Base-by-base conservation (phyloP, 2,113 vertebrate species). In the Sitta europaea region DNA sequence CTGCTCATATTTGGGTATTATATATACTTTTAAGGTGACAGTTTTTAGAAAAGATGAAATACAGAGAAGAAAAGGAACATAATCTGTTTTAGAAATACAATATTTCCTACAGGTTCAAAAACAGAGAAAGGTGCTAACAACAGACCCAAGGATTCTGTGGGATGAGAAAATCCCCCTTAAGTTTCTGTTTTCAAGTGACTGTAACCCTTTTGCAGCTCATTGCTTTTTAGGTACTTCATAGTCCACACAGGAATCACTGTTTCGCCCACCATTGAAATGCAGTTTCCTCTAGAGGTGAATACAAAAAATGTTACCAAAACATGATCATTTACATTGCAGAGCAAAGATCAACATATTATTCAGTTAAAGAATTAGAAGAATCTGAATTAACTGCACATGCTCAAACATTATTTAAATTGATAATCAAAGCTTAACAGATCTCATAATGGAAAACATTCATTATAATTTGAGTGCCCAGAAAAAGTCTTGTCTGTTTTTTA, bases 101-200 rank as follows among this genome's bases (percentile, higher is more conserved):
- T 66, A 79, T 95, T 95, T 86, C 75, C 48, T 86, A 11, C 28
- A 43, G 72, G 47, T 93, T 88, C 77, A 88, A 87, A 96, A 77
- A 1, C 14, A 84, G 55, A 66, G 43, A 62, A 66, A 53, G 14
- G n/a, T 82, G 83, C 74, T 86, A 94, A 91, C 27, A 68, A 36
- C 25, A 53, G 45, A 74, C 18, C 43, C 36, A 36, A 77, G 20
- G 38, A 80, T n/a, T 68, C 35, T 18, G 62, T n/a, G 50, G 40
- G 40, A 96, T 63, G 55, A 84, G 48, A 78, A 90, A 65, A 87
- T n/a, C 45, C 81, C 62, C 33, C 28, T 86, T 33, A 70, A 61
- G 9, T 79, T 91, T 88, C 43, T 89, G 6, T 48, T 91, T 90
- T 66, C 38, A 43, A 65, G 51, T 68, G 59, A 75, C 73, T 47